phyloP scores from a whole-genome alignment of 2,888 invertebrate species.

The Taenaris catops region DNA sequence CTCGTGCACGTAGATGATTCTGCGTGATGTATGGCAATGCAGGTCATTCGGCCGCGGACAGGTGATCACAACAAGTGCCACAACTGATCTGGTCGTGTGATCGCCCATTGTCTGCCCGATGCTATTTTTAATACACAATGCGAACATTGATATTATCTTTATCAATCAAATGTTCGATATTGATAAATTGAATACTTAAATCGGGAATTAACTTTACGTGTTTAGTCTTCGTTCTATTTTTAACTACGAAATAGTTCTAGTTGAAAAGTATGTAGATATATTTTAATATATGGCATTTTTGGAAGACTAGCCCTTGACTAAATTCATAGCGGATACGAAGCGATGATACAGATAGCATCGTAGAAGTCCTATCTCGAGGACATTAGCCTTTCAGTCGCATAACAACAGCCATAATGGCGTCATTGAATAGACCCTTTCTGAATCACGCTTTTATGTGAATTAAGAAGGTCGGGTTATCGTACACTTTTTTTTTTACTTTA shows the following conservation, averaged over 20 bases:
- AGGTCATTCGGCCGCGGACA: slow-evolving; percentile 58
- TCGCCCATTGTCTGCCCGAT: slow-evolving; percentile 36
- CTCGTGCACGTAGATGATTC: slow-evolving; percentile 5
- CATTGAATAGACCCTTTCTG: slow-evolving; percentile 17
- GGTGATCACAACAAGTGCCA: slow-evolving; percentile 39
- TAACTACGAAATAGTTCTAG: too few species aligned
- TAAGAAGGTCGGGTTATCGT: slow-evolving; percentile 9
- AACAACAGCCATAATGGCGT: slow-evolving; percentile 16
- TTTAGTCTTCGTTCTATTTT: too few species aligned
- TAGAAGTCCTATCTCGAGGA: slow-evolving; percentile 26
- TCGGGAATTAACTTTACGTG: too few species aligned
- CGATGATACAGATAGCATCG: too few species aligned
- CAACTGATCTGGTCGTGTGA: slow-evolving; percentile 13
- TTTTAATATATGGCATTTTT: too few species aligned
- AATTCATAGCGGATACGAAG: too few species aligned
- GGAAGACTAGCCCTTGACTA: too few species aligned
- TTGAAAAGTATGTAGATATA: too few species aligned
- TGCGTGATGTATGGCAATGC: slow-evolving; percentile 30
- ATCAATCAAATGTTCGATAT: slow-evolving; percentile 35
- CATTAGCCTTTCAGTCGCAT: slow-evolving; percentile 22
- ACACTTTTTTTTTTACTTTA: slow-evolving; percentile 6
- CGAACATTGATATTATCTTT: slow-evolving; percentile 42
- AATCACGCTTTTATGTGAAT: slow-evolving; percentile 18
- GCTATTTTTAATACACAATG: slow-evolving; percentile 26
- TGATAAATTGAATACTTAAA: slow-evolving; percentile 32